Conservation (phyloP, 2,113 vertebrate species). For the Crotalus helleri region DNA sequence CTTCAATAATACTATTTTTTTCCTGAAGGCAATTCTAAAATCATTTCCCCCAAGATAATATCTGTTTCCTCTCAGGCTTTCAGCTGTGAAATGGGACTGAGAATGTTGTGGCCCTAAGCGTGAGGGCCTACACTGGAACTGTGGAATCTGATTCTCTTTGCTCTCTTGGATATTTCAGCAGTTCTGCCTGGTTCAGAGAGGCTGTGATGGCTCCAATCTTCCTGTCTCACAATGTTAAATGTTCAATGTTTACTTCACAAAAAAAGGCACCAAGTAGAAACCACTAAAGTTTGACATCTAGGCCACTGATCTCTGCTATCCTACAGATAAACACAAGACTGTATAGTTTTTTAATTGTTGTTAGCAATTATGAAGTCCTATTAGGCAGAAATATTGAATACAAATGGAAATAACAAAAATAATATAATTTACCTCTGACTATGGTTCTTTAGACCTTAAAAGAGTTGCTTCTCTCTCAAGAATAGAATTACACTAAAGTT, state of each 20-base stretch:
- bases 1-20: background rate
- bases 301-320: background rate
- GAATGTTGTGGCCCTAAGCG: background rate
- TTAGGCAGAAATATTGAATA: background rate
- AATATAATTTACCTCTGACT: background rate
- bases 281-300: background rate
- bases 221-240: background rate
- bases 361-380: background rate
- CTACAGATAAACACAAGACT: background rate
- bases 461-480: background rate
- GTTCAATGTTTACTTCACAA: background rate
- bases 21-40: background rate
- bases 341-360: background rate
- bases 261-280: background rate
- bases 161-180: background rate
- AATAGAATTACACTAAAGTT: background rate
- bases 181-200: background rate
- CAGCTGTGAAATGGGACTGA: background rate
- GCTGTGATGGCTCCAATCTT: background rate
- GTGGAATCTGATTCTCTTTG: background rate
- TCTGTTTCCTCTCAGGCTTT: background rate
- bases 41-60: background rate
- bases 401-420: background rate
- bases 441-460: background rate
- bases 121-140: background rate